Conservation (phyloP, 2,888 invertebrate species). For the Trachelus iudaicus region DNA sequence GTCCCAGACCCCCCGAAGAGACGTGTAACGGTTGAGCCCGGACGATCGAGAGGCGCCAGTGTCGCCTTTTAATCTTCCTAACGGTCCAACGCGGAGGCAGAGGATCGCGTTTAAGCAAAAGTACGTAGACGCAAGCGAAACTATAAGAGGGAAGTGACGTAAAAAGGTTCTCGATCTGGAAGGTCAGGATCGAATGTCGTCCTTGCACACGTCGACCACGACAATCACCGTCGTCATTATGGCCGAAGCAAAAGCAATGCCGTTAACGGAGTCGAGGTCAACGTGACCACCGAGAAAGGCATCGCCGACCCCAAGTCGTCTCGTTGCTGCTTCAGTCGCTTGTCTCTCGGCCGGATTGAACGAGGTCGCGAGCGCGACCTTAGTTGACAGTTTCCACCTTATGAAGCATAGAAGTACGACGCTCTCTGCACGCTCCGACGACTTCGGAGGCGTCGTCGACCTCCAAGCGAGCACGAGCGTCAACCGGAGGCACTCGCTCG, state of each 20-base stretch:
- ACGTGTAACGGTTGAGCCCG: neutral
- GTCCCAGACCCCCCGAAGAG: neutral
- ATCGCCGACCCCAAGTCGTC: neutral
- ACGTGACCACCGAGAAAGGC: neutral
- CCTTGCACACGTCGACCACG: neutral
- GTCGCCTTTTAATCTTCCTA: neutral
- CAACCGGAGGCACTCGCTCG: conserved; percentile 6
- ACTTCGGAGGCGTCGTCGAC: conserved; percentile 38
- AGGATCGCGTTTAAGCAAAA: neutral
- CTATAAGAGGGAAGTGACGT: neutral
- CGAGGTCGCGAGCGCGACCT: conserved; percentile 28
- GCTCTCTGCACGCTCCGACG: conserved; percentile 39
- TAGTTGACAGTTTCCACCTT: conserved; percentile 31
- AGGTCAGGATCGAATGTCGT: neutral
- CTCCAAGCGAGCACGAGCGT: conserved; percentile 27
- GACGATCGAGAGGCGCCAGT: neutral
- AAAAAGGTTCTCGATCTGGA: neutral
- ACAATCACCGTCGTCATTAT: neutral
- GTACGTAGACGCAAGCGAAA: neutral
- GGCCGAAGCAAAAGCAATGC: neutral
- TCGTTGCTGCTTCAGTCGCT: neutral
- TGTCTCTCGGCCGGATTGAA: conserved; percentile 17
- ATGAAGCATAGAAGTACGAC: conserved; percentile 10
- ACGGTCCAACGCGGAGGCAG: neutral
- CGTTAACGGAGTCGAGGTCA: neutral